Conservation (phyloP, 2,113 vertebrate species). For the Anoura caudifer region DNA sequence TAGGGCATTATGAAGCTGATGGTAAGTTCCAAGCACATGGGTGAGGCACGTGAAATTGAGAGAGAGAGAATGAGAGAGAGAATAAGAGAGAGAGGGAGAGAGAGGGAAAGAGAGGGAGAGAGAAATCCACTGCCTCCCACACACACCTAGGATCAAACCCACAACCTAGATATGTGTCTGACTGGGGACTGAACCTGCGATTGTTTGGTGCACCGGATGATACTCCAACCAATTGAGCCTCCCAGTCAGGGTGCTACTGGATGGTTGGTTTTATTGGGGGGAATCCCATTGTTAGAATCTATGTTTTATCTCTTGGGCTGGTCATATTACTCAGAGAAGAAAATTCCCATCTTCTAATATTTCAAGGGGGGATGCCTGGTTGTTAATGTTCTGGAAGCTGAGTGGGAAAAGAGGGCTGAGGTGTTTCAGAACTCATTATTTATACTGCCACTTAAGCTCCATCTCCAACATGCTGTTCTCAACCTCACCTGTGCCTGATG, state of each 20-base stretch:
- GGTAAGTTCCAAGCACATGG: background rate
- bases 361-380: background rate
- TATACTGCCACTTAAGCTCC: background rate
- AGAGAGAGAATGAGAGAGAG: background rate
- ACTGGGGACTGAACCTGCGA: too few species aligned
- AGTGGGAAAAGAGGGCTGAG: background rate
- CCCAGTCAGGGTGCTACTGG: background rate
- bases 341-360: background rate
- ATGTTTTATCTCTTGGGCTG: background rate
- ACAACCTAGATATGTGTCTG: too few species aligned
- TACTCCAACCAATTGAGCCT: background rate
- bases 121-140: background rate
- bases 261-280: background rate
- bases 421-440: background rate
- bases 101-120: too few species aligned
- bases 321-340: background rate
- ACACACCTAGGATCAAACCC: background rate
- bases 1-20: too few species aligned
- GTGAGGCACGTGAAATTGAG: background rate
- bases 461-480: background rate
- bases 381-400: background rate
- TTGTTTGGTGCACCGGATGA: too few species aligned
- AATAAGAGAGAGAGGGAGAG: background rate
- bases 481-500: background rate
- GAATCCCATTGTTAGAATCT: background rate